These are phyloP conservation scores for Oxycera nigricornis DNA, from an alignment of 2,888 invertebrate species.

Conservation along the genomic window DNA sequence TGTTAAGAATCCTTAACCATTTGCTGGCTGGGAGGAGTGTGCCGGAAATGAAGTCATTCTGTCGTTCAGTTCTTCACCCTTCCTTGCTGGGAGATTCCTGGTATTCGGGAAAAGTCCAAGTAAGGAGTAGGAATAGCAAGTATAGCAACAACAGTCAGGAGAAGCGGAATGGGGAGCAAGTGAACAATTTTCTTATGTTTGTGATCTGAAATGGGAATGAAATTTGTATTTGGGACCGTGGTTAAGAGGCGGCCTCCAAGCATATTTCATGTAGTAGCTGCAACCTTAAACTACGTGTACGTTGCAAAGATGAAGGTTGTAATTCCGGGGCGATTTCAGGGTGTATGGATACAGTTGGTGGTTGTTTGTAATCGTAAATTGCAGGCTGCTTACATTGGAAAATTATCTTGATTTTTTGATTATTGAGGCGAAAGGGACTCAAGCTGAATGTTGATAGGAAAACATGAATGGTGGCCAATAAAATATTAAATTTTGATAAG, in stretches of 20 bases:
- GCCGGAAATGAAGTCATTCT: background rate
- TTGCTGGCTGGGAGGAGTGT: background rate
- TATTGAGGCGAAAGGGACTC: too few species aligned
- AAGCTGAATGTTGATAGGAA: too few species aligned
- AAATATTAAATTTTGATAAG: too few species aligned
- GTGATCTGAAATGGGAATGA: constrained; percentile 15
- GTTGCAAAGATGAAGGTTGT: background rate
- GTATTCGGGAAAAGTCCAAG: background rate
- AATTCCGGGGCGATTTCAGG: background rate
- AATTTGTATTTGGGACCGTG: background rate
- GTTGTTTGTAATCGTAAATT: too few species aligned
- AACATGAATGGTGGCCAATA: too few species aligned
- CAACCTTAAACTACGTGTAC: background rate
- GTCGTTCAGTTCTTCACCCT: background rate
- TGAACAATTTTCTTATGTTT: constrained; percentile 12
- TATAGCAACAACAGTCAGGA: background rate
- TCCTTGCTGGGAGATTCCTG: background rate
- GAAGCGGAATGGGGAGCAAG: background rate
- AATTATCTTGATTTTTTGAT: too few species aligned
- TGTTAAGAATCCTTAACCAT: background rate
- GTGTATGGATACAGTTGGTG: background rate
- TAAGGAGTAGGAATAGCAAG: background rate
- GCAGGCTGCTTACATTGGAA: too few species aligned
- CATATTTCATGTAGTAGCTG: constrained; percentile 1
- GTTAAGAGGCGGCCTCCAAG: background rate